phyloP scores from a whole-genome alignment of 2,888 invertebrate species.

The Lasioglossum figueresi region DNA sequence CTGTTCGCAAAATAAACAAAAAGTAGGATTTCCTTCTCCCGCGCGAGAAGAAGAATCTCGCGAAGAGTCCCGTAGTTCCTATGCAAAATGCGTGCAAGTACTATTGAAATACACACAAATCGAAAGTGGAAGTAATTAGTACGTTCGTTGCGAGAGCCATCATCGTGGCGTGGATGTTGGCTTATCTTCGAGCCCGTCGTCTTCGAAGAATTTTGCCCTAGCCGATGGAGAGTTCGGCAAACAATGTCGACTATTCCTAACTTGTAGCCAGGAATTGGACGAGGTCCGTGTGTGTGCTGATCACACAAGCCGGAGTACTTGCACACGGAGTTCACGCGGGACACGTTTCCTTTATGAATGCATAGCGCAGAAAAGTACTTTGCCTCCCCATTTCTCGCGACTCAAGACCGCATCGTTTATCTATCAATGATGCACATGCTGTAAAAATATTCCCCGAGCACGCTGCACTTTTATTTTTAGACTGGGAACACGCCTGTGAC shows the following conservation, averaged over 20 bases:
- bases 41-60: neutral
- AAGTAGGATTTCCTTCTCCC: neutral
- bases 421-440: slow-evolving; percentile 13
- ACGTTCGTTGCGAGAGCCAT: slow-evolving; percentile 38
- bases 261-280: slow-evolving; percentile 64
- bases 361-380: slow-evolving; percentile 38
- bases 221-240: slow-evolving; percentile 70
- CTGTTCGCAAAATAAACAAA: neutral
- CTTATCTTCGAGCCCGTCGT: slow-evolving; percentile 38
- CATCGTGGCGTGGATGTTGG: slow-evolving; percentile 45
- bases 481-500: neutral
- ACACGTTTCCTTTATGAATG: slow-evolving; percentile 51
- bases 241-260: slow-evolving; percentile 70
- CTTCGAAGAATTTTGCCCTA: slow-evolving; percentile 62
- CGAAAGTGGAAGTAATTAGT: slow-evolving; percentile 62
- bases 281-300: slow-evolving; percentile 57
- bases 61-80: slow-evolving; percentile 9
- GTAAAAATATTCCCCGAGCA: neutral
- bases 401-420: slow-evolving; percentile 16
- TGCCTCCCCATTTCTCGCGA: slow-evolving; percentile 29
- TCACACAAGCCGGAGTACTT: slow-evolving; percentile 60
- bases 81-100: slow-evolving; percentile 31
- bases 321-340: slow-evolving; percentile 50
- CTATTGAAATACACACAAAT: slow-evolving; percentile 49
- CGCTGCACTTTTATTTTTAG: neutral